Conservation (phyloP, 1,140 invertebrate genomes). For the Pseudoatta argentina region DNA sequence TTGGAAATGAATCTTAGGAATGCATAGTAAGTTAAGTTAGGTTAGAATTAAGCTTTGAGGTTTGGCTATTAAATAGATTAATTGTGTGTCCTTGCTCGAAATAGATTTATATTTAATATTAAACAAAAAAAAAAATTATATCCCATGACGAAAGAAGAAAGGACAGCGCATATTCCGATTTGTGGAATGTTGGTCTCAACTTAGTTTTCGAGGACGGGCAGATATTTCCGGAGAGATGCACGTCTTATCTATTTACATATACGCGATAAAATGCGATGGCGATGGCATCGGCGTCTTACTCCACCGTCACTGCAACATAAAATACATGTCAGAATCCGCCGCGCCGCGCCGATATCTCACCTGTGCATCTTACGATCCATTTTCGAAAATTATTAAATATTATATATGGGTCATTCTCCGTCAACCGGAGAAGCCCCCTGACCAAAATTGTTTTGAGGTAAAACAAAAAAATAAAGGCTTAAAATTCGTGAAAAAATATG, state of each 20-base stretch:
- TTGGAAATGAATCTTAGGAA: background rate
- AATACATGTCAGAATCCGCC: conserved; percentile 38
- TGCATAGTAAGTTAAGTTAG: background rate
- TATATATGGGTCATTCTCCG: too few relatives aligned
- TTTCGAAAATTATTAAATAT: conserved; percentile 57
- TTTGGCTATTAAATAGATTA: background rate
- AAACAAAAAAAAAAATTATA: background rate
- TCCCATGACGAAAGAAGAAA: too few relatives aligned
- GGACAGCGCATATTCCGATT: background rate
- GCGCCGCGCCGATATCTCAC: background rate
- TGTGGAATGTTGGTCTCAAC: background rate
- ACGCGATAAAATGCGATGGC: conserved; percentile 55
- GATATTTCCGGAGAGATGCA: conserved; percentile 11
- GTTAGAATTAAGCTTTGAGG: background rate
- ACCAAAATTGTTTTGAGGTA: too few relatives aligned
- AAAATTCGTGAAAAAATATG: too few relatives aligned
- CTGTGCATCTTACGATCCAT: conserved; percentile 53
- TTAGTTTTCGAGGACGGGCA: background rate
- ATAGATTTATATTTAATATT: background rate
- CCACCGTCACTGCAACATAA: background rate
- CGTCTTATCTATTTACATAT: conserved; percentile 40
- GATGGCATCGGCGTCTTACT: conserved; percentile 8
- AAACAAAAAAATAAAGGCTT: too few relatives aligned
- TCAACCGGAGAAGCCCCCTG: too few relatives aligned
- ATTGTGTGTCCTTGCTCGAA: background rate